Percentiles rank a stretch among this genome's conserved stretches.
Evolutionary conservation across 2,797 vertebrate species (phyloP).

Genomic region (Scyliorhinus canicula): DNA sequence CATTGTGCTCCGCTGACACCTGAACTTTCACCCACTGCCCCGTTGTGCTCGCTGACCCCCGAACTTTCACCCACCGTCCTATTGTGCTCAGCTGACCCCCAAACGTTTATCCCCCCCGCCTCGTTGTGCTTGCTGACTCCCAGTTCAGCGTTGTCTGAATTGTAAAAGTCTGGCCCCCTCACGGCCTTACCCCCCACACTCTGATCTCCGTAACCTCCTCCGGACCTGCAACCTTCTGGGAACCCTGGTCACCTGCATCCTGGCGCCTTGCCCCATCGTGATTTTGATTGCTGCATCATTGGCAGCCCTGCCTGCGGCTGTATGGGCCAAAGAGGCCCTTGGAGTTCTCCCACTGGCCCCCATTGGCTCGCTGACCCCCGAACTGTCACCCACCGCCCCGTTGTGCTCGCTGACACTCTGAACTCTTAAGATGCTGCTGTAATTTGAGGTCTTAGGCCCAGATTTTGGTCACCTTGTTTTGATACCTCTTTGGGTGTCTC

Average conservation of each 20-base stretch:
- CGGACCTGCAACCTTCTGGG: not conserved
- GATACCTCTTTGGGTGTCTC: not conserved
- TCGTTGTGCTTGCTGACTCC: not conserved
- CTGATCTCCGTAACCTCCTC: not conserved
- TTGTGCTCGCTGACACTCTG: no score
- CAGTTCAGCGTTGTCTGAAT: not conserved
- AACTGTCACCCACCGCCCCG: no score
- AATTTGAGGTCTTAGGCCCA: no score
- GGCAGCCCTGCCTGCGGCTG: not conserved
- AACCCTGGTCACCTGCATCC: not conserved
- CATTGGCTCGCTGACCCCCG: no score
- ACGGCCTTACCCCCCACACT: not conserved
- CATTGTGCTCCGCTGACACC: no score
- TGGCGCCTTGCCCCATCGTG: not conserved
- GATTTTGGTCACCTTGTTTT: not conserved
- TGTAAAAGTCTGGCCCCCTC: no score
- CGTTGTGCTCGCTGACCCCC: not conserved
- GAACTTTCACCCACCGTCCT: no score
- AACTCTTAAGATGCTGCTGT: not conserved
- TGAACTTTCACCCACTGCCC: no score
- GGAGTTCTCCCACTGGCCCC: not conserved
- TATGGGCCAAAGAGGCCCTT: not conserved
- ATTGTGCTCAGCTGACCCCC: no score
- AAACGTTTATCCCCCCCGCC: no score
- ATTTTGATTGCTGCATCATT: not conserved